phyloP scores from a whole-genome alignment of 1,140 invertebrate genomes.

The Dendroctonus valens region DNA sequence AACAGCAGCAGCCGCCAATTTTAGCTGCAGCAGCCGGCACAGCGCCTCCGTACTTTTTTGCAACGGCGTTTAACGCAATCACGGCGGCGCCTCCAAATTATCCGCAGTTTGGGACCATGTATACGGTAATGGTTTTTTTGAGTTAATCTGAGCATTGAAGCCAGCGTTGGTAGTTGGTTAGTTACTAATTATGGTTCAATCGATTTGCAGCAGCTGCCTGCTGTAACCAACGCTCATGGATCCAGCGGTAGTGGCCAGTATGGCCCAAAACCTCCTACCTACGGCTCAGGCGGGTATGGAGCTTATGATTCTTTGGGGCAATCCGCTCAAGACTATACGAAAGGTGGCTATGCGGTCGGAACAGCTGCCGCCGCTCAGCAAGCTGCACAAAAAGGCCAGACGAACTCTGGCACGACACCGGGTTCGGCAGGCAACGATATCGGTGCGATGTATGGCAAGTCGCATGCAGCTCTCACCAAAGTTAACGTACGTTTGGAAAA shows the following conservation, averaged over 20 bases:
- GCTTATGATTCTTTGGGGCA: conserved; percentile 65
- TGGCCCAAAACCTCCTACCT: conserved; percentile 61
- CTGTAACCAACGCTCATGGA: conserved; percentile 60
- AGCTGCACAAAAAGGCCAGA: conserved; percentile 60
- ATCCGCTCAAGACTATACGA: conserved; percentile 59
- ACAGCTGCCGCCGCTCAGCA: conserved; percentile 42
- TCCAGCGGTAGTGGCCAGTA: conserved; percentile 63
- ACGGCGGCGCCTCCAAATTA: conserved; percentile 68
- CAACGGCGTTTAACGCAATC: conserved; percentile 41
- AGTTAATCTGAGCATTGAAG: too few species aligned
- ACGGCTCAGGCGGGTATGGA: conserved; percentile 62
- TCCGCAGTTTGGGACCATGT: conserved; percentile 56
- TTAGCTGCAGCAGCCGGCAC: conserved; percentile 60
- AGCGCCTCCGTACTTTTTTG: conserved; percentile 43
- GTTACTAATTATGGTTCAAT: too few species aligned
- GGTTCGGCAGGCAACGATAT: conserved; percentile 63
- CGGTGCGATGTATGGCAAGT: conserved; percentile 70
- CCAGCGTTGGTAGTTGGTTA: too few species aligned
- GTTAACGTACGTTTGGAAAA: conserved; percentile 62
- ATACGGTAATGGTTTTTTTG: conserved; percentile 31
- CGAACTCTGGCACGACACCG: conserved; percentile 55
- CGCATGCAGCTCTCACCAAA: conserved; percentile 70
- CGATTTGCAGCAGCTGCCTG: conserved; percentile 59
- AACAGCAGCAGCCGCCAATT: conserved; percentile 56
- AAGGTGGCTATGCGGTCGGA: conserved; percentile 52